Conservation (phyloP, 2,113 vertebrate species). For the Spea bombifrons region DNA sequence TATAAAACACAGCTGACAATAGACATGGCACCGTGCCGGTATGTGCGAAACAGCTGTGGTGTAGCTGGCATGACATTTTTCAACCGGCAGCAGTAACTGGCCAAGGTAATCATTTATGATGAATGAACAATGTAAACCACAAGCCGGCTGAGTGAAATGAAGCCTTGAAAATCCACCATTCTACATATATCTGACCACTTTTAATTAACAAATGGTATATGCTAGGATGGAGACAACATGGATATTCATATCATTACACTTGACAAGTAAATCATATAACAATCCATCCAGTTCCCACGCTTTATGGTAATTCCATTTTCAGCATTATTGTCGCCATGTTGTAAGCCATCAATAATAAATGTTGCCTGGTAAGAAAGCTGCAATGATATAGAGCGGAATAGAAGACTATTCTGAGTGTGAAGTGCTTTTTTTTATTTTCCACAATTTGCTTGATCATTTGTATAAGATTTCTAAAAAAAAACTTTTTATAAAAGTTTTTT, state of each 20-base stretch:
- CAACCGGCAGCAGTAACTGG: neutral
- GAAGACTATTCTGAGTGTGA: too few relatives aligned
- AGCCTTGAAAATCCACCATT: neutral
- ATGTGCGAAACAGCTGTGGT: neutral
- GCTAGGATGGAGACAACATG: too few relatives aligned
- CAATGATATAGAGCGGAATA: too few relatives aligned
- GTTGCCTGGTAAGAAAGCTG: too few relatives aligned
- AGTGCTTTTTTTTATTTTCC: too few relatives aligned
- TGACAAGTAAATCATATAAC: neutral
- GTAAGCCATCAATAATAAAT: too few relatives aligned
- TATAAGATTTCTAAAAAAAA: too few relatives aligned
- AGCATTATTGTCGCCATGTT: too few relatives aligned
- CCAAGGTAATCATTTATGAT: neutral
- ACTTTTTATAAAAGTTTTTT: too few relatives aligned
- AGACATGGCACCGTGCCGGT: neutral
- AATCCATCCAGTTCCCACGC: neutral
- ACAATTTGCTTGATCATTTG: too few relatives aligned
- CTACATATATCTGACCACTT: neutral
- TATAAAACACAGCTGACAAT: neutral
- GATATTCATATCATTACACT: neutral
- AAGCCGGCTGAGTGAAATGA: conserved; percentile 1
- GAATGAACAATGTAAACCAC: conserved; percentile 1
- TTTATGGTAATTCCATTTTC: too few relatives aligned
- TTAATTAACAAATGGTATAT: neutral
- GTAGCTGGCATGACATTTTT: neutral